These are phyloP conservation scores for Scaptomyza cyrtandrae DNA, from an alignment of 2,888 invertebrate species.

Conservation along the genomic window DNA sequence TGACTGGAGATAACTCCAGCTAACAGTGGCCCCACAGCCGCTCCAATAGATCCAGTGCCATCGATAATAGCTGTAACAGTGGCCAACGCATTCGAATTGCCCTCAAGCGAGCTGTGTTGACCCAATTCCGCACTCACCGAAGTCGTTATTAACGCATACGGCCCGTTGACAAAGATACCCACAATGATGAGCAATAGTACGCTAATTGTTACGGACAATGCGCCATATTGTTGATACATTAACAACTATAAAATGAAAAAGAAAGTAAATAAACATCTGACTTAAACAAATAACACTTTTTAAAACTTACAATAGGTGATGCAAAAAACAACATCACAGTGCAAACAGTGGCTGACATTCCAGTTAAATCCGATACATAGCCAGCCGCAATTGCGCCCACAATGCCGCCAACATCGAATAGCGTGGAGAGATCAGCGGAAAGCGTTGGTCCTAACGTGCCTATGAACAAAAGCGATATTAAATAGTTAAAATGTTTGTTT, in stretches of 20 bases:
- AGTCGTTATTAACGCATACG: constrained; percentile 98
- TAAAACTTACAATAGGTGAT: constrained; percentile 90
- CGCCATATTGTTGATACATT: constrained; percentile 91
- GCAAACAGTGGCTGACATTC: constrained; percentile 95
- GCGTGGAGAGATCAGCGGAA: constrained; percentile 91
- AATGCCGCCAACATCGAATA: constrained; percentile 96
- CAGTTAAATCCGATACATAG: constrained; percentile 91
- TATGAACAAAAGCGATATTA: constrained; percentile 79
- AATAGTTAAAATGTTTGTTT: neutral
- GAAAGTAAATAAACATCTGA: neutral
- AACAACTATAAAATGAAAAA: constrained; percentile 87
- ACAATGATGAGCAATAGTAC: constrained; percentile 89
- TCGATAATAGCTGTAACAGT: constrained; percentile 99
- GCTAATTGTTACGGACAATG: constrained; percentile 87
- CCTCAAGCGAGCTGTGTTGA: constrained; percentile 92
- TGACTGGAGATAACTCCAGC: constrained; percentile 91
- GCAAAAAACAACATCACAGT: constrained; percentile 91
- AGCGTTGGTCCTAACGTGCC: constrained; percentile 88
- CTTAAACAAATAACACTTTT: too few relatives aligned
- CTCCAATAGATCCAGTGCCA: constrained; percentile 93
- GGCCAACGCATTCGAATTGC: constrained; percentile 94
- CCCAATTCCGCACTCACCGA: constrained; percentile 97
- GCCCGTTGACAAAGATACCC: constrained; percentile 96
- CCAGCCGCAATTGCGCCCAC: constrained; percentile 95
- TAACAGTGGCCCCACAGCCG: constrained; percentile 95